A percentile compares a stretch with the other conserved stretches of the same genome.
phyloP scores from a whole-genome alignment of 1,140 invertebrate genomes.

The Heliothis virescens region DNA sequence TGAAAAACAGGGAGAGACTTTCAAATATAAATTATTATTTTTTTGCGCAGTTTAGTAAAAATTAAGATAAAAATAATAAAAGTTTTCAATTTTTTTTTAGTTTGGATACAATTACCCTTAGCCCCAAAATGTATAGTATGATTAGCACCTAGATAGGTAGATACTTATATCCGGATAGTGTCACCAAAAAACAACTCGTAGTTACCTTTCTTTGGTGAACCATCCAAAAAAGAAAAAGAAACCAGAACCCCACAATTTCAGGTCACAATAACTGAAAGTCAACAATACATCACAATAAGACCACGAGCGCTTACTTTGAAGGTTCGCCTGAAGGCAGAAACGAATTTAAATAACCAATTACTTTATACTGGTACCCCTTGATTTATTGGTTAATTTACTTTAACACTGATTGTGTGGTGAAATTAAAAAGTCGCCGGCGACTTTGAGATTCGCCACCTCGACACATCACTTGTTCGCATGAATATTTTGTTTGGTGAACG shows the following conservation, averaged over 20 bases:
- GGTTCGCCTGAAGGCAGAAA: slow-evolving; percentile 34
- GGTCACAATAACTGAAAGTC: slow-evolving; percentile 32
- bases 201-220: no score
- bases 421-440: slow-evolving; percentile 54
- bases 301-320: slow-evolving; percentile 24
- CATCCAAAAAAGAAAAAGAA: no score
- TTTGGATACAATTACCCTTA: no score
- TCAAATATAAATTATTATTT: no score
- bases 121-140: no score
- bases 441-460: slow-evolving; percentile 33
- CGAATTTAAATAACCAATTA: slow-evolving; percentile 65
- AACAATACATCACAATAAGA: slow-evolving; percentile 42
- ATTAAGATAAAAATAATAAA: no score
- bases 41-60: no score
- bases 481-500: slow-evolving; percentile 27
- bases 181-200: no score
- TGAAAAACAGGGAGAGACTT: no score
- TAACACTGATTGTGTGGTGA: slow-evolving; percentile 57
- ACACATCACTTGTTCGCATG: slow-evolving; percentile 9
- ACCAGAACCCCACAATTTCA: not conserved
- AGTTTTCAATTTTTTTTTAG: no score
- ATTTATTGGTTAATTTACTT: slow-evolving; percentile 62
- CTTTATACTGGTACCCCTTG: slow-evolving; percentile 44
- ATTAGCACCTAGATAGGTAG: no score
- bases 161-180: no score